Percentiles rank a stretch among this genome's conserved stretches.
Conservation (phyloP, 2,797 vertebrate genomes). For the Periparus ater region DNA sequence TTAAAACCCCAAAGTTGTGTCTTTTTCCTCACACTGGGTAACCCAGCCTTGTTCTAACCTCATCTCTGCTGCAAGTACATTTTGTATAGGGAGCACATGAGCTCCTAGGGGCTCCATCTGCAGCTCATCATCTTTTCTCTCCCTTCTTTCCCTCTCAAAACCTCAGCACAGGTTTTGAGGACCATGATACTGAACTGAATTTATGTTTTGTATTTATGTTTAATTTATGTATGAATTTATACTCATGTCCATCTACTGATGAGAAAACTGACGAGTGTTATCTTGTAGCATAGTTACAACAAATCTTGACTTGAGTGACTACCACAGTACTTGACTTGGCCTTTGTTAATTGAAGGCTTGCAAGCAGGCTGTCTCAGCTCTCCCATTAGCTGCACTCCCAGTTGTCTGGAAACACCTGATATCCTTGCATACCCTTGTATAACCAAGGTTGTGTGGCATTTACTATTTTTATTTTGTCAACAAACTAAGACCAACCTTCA, state of each 20-base stretch:
- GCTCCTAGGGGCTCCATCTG: neutral
- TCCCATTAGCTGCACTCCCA: accelerated
- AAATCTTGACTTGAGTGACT: neutral
- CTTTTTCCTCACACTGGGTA: too few species aligned
- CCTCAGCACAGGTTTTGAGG: neutral
- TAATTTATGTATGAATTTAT: too few species aligned
- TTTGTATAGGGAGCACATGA: neutral
- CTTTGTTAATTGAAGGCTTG: neutral
- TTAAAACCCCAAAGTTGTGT: too few species aligned
- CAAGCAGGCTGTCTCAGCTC: neutral
- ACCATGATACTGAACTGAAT: neutral
- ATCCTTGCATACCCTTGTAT: neutral
- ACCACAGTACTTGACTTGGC: neutral
- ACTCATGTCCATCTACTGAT: neutral
- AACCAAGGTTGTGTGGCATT: neutral
- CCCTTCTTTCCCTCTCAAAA: neutral
- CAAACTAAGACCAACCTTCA: neutral
- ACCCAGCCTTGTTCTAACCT: neutral
- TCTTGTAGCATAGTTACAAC: neutral
- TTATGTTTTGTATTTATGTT: neutral
- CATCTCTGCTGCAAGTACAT: neutral
- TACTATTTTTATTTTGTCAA: neutral
- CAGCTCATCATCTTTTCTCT: neutral
- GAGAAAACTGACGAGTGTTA: neutral
- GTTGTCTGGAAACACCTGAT: neutral